Percentiles rank a stretch among this genome's conserved stretches.
Evolutionary conservation across 2,888 invertebrate species (phyloP).

Genomic region (Cinara cedri): DNA sequence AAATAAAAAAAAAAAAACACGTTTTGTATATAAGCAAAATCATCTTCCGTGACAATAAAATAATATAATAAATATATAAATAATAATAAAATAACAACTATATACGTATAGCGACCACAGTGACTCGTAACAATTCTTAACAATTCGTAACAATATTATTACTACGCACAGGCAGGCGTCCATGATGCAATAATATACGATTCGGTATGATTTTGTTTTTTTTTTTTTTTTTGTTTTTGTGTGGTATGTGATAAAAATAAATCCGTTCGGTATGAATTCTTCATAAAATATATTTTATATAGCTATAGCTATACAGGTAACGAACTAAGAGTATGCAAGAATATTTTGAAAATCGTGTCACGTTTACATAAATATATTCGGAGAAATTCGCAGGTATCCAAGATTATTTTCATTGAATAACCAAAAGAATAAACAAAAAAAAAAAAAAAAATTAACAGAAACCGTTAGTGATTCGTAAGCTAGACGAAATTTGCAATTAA

Average conservation of each 20-base stretch:
- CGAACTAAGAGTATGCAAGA: too few relatives aligned
- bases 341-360: too few relatives aligned
- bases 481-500: too few relatives aligned
- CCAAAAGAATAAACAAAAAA: too few relatives aligned
- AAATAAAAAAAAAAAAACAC: slow-evolving; percentile 25
- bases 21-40: slow-evolving; percentile 22
- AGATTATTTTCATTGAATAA: too few relatives aligned
- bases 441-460: too few relatives aligned
- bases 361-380: too few relatives aligned
- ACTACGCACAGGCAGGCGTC: neutral
- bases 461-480: too few relatives aligned
- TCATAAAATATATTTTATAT: too few relatives aligned
- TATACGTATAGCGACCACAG: slow-evolving; percentile 14
- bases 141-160: neutral
- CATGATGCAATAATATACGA: neutral
- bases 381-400: too few relatives aligned
- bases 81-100: too few relatives aligned
- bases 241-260: neutral
- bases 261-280: neutral
- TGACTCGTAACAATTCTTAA: slow-evolving; percentile 32
- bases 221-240: neutral
- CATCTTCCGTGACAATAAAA: slow-evolving; percentile 40
- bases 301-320: too few relatives aligned
- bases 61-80: slow-evolving; percentile 6
- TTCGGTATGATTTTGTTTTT: neutral